Evolutionary conservation across 2,888 invertebrate species (phyloP).

Genomic region (Himalopsyche anomala): DNA sequence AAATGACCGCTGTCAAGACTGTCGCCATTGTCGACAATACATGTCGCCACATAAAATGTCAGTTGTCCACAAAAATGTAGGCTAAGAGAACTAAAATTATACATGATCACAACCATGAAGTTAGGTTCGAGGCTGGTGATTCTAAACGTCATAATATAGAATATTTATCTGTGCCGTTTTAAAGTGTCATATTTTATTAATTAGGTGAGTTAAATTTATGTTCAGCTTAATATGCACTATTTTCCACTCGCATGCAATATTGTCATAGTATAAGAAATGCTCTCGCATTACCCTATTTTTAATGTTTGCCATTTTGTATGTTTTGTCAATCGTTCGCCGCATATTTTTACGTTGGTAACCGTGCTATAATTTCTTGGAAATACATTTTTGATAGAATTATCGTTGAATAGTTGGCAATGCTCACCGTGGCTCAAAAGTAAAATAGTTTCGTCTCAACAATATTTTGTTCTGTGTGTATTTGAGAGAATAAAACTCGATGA

Average conservation of each 20-base stretch:
- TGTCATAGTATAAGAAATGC: no score
- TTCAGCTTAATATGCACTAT: not conserved
- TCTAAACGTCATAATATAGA: slow-evolving; percentile 28
- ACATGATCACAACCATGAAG: not conserved
- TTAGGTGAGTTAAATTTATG: not conserved
- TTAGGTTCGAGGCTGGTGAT: not conserved
- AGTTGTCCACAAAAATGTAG: not conserved
- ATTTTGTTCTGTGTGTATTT: slow-evolving; percentile 1
- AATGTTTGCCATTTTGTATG: slow-evolving; percentile 4
- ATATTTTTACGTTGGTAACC: not conserved
- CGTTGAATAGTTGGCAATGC: slow-evolving; percentile 6
- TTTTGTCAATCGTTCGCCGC: not conserved
- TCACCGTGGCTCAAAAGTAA: not conserved
- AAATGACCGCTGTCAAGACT: slow-evolving; percentile 23
- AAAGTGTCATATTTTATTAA: not conserved
- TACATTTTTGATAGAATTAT: slow-evolving; percentile 26
- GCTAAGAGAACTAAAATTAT: not conserved
- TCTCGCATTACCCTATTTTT: no score
- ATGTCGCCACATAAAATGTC: not conserved
- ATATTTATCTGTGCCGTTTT: not conserved
- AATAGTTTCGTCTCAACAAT: not conserved
- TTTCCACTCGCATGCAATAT: no score
- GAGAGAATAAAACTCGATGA: not conserved
- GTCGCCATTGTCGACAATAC: not conserved
- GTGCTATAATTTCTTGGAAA: not conserved